Percentiles rank a stretch among this genome's conserved stretches.
These are phyloP conservation scores for Verasper variegatus DNA, from an alignment of 2,113 vertebrate species.

Conservation along the genomic window DNA sequence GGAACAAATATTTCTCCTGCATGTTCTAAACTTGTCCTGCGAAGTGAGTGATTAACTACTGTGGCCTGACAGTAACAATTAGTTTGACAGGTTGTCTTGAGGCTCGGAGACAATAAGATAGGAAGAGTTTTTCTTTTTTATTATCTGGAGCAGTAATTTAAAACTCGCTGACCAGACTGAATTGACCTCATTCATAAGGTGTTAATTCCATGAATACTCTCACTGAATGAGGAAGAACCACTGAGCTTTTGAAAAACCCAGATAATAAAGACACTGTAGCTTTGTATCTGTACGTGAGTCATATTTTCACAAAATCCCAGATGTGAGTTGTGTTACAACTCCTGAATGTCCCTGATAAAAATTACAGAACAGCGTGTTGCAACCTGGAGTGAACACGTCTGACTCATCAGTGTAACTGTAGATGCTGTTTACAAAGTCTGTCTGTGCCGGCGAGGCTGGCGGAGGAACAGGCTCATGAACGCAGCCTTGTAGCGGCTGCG, in stretches of 20 bases:
- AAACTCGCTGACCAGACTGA: constrained; percentile 29
- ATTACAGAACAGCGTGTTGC: constrained; percentile 58
- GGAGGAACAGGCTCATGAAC: constrained; percentile 39
- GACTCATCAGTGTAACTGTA: constrained; percentile 70
- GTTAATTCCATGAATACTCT: constrained; percentile 51
- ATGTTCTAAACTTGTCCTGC: neutral
- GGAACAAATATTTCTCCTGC: neutral
- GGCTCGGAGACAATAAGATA: constrained; percentile 15
- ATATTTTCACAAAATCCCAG: constrained; percentile 22
- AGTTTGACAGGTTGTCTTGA: constrained; percentile 39
- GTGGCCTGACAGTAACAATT: constrained; percentile 4
- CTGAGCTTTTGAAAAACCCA: neutral
- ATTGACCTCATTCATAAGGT: constrained; percentile 52
- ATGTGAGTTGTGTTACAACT: constrained; percentile 43
- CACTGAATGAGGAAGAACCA: constrained; percentile 19
- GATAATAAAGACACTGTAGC: neutral
- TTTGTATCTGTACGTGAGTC: neutral
- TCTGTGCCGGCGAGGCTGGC: constrained; percentile 2
- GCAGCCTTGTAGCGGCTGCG: constrained; percentile 36
- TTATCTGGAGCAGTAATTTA: constrained; percentile 22
- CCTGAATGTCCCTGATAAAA: constrained; percentile 50
- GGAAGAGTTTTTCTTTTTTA: constrained; percentile 6
- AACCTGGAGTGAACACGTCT: constrained; percentile 52
- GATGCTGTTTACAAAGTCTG: constrained; percentile 67
- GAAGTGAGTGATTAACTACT: constrained; percentile 10